Percentiles rank a stretch among this genome's conserved stretches.
These are phyloP conservation scores for Drosophila niveifrons DNA, from an alignment of 2,888 invertebrate species.

Conservation along the genomic window DNA sequence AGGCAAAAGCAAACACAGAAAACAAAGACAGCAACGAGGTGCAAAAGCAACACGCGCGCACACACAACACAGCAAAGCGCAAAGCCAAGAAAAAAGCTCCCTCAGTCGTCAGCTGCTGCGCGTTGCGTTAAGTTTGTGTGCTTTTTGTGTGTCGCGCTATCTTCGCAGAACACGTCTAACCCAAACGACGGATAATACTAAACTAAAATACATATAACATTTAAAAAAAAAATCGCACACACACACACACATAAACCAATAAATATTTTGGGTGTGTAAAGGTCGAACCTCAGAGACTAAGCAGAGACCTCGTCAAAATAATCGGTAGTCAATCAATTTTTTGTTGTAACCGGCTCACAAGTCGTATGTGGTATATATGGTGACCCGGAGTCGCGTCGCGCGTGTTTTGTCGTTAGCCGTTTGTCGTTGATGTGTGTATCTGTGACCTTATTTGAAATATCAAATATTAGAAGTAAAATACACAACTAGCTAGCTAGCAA, in stretches of 20 bases:
- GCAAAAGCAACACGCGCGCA: conserved; percentile 58
- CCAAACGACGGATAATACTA: conserved; percentile 17
- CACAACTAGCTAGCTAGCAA: conserved; percentile 14
- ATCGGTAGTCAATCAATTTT: conserved; percentile 28
- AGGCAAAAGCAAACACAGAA: conserved; percentile 10
- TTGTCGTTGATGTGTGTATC: conserved; percentile 25
- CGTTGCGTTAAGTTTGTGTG: conserved; percentile 83
- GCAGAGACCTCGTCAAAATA: conserved; percentile 10
- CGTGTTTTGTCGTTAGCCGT: not conserved
- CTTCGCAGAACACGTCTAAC: conserved; percentile 57
- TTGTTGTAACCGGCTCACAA: conserved; percentile 44
- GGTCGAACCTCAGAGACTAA: not conserved
- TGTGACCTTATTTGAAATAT: conserved; percentile 64
- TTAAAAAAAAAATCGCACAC: not conserved
- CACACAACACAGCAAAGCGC: conserved; percentile 44
- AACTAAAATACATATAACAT: conserved; percentile 22
- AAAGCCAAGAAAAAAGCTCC: conserved; percentile 81
- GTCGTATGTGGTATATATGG: not conserved
- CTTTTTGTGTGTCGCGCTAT: conserved; percentile 53
- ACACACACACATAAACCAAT: conserved; percentile 1
- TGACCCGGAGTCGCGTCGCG: conserved; percentile 12
- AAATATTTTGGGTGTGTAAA: conserved; percentile 20
- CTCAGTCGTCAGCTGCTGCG: conserved; percentile 85
- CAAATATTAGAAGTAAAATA: conserved; percentile 30
- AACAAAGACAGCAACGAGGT: conserved; percentile 17